Base-by-base conservation (phyloP, 2,113 vertebrate genomes). In the Clinocottus analis region DNA sequence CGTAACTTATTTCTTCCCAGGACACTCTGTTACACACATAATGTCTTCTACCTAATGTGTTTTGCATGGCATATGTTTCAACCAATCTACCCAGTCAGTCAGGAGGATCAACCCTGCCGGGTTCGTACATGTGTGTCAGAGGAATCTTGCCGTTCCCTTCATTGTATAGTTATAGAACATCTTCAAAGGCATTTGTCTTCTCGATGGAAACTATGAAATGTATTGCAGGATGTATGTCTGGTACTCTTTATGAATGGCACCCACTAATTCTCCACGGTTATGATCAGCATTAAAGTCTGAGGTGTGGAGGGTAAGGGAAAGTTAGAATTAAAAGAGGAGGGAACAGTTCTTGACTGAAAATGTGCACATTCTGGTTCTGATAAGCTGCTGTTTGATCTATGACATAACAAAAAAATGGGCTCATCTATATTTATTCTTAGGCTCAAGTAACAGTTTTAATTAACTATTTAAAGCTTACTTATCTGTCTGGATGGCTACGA, bases 221-320 rank as follows among this genome's bases (percentile, higher is more conserved):
- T 23, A 17, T 43, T 75, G 80, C 71, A 89, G 86, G 82, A 29
- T 27, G 65, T 12, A 0, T 56, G 25, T 60, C 61, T 49, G 37
- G 21, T 21, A 2, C 5, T 19, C 19, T 3, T 0, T 25, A 14
- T 16, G 37, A 33, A 21, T 0, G 0, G 14, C 19, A 59, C 13
- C n/a, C 47, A 3, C 51, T 29, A 37, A 75, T n/a, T 31, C 1
- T 3, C 9, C 3, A 1, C 53, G 72, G 58, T 21, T 43, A 67
- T 78, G 68, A 67, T 53, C 39, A 4, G 14, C 4, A 39, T 67
- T 56, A 5, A 21, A 37, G 19, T 58, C 25, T 2, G 43, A 74
- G 76, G 75, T 61, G 75, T 86, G 66, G 70, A 51, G 9, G 69
- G 33, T 29, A 75, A 80, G 61, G 4, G 12, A 41, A n/a, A 1